Base-by-base conservation (phyloP, 2,888 invertebrate genomes). In the Thyatira batis region DNA sequence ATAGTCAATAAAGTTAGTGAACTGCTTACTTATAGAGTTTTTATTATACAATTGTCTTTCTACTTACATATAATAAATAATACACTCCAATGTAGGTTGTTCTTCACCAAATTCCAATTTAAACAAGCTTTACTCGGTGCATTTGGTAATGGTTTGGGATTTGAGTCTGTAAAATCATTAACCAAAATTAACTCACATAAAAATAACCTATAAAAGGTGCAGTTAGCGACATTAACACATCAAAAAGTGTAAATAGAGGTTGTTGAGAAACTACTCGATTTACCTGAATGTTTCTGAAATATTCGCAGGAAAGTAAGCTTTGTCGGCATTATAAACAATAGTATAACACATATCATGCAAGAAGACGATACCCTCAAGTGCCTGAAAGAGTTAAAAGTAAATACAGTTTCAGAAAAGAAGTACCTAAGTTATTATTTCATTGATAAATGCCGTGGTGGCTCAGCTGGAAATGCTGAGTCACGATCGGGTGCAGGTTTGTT, bases 41-140 rank as follows among this genome's bases (percentile, higher is more conserved):
- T 8, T 30, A 30, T 1, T 27, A 20, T 28, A 45, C 1, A 39
- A 39, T 1, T 17, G 17, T 17, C 11, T n/a, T 17, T n/a, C 27
- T 20, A 30, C 50, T 63, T 66, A 88, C 87, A 83, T 49, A 80
- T 75, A 30, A 83, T 73, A 11, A 87, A 73, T 0, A 82, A 58
- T 0, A 84, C 78, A 50, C 81, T 79, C 89, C 88, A 89, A 17
- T 80, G 68, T n/a, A 86, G 61, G 21, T 81, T 74, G 8, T 69
- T 62, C 21, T 61, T 71, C 0, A 87, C 65, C 5, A 76, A 45
- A 3, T 60, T 53, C 89, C 89, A 89, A 55, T 61, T 81, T 1
- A 89, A 64, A 54, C 85, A 87, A 0, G 80, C 63, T 59, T 73
- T 81, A 23, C 73, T 73, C 1, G 69, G 58, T 4, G 60, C 28